A percentile compares a stretch with the other conserved stretches of the same genome.
Evolutionary conservation across 2,113 vertebrate species (phyloP).

Genomic region (Sebastes schlegelii): DNA sequence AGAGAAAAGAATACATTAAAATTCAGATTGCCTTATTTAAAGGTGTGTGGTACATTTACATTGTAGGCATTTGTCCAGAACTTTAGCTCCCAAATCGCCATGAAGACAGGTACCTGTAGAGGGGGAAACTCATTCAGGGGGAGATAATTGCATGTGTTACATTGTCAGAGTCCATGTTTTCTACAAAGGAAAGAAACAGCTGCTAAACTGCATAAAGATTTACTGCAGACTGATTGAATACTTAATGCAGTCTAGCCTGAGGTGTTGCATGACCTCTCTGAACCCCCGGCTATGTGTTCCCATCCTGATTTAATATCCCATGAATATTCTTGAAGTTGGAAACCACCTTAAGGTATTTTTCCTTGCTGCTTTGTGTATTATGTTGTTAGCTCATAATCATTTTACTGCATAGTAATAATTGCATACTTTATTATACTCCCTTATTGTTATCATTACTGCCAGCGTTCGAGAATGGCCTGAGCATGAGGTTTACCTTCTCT

Average conservation of each 20-base stretch:
- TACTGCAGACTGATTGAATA: slow-evolving; percentile 20
- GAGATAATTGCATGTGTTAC: slow-evolving; percentile 30
- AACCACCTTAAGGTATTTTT: neutral
- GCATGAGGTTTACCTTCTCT: neutral
- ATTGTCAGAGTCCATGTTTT: neutral
- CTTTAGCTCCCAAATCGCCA: slow-evolving; percentile 3
- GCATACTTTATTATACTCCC: neutral
- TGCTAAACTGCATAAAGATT: slow-evolving; percentile 16
- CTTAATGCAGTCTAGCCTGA: slow-evolving; percentile 8
- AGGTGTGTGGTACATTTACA: slow-evolving; percentile 27
- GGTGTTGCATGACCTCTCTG: slow-evolving; percentile 23
- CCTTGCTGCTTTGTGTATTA: neutral
- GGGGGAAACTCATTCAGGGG: slow-evolving; percentile 1
- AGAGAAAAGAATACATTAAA: slow-evolving; percentile 3
- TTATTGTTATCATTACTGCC: neutral
- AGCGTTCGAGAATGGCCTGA: neutral
- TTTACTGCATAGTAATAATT: neutral
- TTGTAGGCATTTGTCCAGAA: slow-evolving; percentile 29
- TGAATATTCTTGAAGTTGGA: slow-evolving; percentile 35
- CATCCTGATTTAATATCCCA: slow-evolving; percentile 19
- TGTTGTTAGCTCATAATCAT: neutral
- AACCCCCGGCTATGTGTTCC: neutral
- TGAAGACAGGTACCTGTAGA: slow-evolving; percentile 3
- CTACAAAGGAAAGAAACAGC: slow-evolving; percentile 38
- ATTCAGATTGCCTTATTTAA: slow-evolving; percentile 27